A percentile compares a stretch with the other conserved stretches of the same genome.
These are phyloP conservation scores for Heliconius hermathena DNA, from an alignment of 1,140 invertebrate genomes.

Conservation along the genomic window DNA sequence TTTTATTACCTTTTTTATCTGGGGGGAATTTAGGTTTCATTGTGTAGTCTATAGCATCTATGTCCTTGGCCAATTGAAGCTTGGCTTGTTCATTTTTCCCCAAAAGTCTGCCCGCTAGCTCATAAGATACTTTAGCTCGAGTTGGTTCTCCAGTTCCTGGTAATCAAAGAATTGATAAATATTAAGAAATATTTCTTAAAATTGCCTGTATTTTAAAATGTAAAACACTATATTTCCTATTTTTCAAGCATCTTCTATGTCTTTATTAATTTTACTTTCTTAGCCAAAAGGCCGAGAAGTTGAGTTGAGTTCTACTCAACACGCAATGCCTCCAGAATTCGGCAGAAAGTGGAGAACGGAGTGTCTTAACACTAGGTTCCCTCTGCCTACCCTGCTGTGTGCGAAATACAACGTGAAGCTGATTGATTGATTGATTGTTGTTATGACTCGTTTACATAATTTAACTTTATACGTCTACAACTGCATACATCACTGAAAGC, in stretches of 20 bases:
- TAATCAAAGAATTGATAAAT: background rate
- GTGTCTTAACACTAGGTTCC: too few relatives aligned
- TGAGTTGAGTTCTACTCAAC: too few relatives aligned
- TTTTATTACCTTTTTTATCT: conserved; percentile 49
- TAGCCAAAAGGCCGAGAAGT: too few relatives aligned
- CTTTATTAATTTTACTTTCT: too few relatives aligned
- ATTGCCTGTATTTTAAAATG: too few relatives aligned
- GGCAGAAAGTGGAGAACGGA: too few relatives aligned
- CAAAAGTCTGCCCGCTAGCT: conserved; percentile 81
- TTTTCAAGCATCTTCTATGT: too few relatives aligned
- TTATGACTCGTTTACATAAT: background rate
- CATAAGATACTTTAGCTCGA: conserved; percentile 83
- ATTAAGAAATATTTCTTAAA: background rate
- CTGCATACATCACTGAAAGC: background rate
- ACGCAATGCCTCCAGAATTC: too few relatives aligned
- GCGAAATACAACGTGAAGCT: too few relatives aligned
- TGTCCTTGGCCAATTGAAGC: conserved; percentile 53
- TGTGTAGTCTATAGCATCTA: conserved; percentile 55
- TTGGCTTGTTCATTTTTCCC: conserved; percentile 63
- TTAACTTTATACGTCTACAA: background rate
- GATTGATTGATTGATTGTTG: too few relatives aligned
- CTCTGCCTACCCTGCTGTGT: too few relatives aligned
- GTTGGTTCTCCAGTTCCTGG: conserved; percentile 76
- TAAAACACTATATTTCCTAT: too few relatives aligned
- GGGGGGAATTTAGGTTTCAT: conserved; percentile 38